Conservation (phyloP, 2,113 vertebrate genomes). For the Propithecus coquereli region DNA sequence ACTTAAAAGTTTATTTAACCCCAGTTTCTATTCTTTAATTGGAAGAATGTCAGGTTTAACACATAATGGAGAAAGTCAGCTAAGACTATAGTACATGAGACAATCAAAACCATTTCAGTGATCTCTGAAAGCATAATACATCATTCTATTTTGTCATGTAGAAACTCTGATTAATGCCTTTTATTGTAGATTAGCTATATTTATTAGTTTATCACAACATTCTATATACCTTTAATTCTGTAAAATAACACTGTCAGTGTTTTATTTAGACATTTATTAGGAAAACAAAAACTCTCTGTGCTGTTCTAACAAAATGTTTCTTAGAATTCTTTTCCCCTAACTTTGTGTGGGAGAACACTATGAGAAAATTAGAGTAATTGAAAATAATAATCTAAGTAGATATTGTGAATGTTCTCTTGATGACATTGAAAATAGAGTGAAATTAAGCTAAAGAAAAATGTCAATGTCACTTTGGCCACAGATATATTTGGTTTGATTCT, state of each 20-base stretch:
- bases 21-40: background rate
- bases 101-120: background rate
- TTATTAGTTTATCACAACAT: background rate
- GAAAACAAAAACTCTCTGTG: conserved; percentile 33
- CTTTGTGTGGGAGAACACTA: conserved; percentile 26
- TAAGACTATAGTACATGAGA: background rate
- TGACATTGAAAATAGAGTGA: background rate
- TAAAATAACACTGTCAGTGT: background rate
- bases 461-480: background rate
- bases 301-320: background rate
- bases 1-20: background rate
- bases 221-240: background rate
- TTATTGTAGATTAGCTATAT: background rate
- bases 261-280: background rate
- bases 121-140: background rate
- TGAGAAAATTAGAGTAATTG: background rate
- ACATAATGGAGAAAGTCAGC: background rate
- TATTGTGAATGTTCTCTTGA: background rate
- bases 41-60: background rate
- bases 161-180: background rate
- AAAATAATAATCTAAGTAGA: conserved; percentile 9
- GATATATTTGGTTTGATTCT: background rate
- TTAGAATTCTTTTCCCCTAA: background rate
- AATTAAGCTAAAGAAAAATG: conserved; percentile 16
- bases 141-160: background rate